Evolutionary conservation across 2,113 vertebrate genomes (phyloP).

Genomic region (Lophius piscatorius): DNA sequence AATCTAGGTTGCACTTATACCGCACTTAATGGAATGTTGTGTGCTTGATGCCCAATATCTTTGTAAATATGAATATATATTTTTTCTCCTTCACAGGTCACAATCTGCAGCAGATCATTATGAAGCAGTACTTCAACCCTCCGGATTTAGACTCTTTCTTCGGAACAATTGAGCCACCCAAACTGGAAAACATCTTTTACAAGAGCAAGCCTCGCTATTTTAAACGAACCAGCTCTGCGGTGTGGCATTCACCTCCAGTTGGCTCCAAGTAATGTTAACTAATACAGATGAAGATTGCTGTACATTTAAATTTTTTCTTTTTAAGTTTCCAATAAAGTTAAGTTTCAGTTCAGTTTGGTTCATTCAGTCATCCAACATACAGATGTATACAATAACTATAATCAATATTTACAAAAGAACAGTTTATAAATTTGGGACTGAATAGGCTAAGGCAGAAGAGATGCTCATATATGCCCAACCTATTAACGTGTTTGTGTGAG

Average conservation of each 20-base stretch:
- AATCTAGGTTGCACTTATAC: too few species aligned
- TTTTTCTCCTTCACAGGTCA: conserved; percentile 68
- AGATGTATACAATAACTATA: too few species aligned
- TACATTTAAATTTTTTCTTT: conserved; percentile 35
- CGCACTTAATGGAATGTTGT: too few species aligned
- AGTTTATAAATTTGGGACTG: too few species aligned
- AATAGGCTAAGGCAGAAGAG: too few species aligned
- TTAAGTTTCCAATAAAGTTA: conserved; percentile 54
- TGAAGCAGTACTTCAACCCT: conserved; percentile 89
- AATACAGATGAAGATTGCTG: conserved; percentile 32
- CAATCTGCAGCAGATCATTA: conserved; percentile 83
- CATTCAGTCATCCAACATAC: too few species aligned
- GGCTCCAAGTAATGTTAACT: conserved; percentile 50
- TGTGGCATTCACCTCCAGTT: conserved; percentile 89
- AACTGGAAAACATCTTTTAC: conserved; percentile 89
- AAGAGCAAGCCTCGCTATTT: conserved; percentile 94
- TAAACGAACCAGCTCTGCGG: conserved; percentile 95
- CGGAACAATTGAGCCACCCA: conserved; percentile 81
- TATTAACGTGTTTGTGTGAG: too few species aligned
- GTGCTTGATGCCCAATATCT: too few species aligned
- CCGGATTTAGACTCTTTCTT: conserved; percentile 80
- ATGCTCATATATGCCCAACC: too few species aligned
- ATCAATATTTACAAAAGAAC: too few species aligned
- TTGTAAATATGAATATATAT: too few species aligned
- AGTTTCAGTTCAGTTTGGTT: too few species aligned